Base-by-base conservation (phyloP, 2,888 invertebrate species). In the Hirtodrosophila duncani region DNA sequence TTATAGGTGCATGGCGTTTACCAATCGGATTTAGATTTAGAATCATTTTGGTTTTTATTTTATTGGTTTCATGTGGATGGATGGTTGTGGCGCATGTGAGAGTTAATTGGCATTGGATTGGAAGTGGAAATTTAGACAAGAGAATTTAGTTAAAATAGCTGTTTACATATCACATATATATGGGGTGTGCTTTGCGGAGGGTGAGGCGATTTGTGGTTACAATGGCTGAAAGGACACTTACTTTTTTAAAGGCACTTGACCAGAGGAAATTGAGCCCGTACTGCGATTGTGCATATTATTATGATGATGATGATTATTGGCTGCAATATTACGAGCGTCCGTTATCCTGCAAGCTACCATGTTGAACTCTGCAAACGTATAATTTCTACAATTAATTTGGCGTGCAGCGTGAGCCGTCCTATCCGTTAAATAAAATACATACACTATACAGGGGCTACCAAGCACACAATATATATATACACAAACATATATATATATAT, bases 181-280 rank as follows among this genome's bases (percentile, higher is more conserved):
- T 21, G 5, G n/a, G n/a, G n/a, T n/a, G n/a, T n/a, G n/a, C n/a
- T n/a, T n/a, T n/a, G n/a, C n/a, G n/a, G n/a, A n/a, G n/a, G 6
- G 11, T 16, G 7, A 11, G 1, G 2, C 2, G 14, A 7, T 1
- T n/a, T n/a, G n/a, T n/a, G n/a, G n/a, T n/a, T n/a, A n/a, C n/a
- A n/a, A n/a, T n/a, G n/a, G n/a, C n/a, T n/a, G n/a, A n/a, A n/a
- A n/a, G n/a, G n/a, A 10, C 55, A 93, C 95, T 95, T 89, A 97
- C 97, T 96, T 96, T 92, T 96, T 96, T 92, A 96, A 94, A 94
- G 96, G 96, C 94, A 97, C 94, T 92, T 95, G 94, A 92, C 95
- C 96, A 92, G 94, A 94, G 91, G 93, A 91, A 88, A 92, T 91
- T 88, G 90, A 89, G 88, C 90, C 88, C 89, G 89, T 87, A 88